Conservation (phyloP, 2,113 vertebrate species). For the Sceloporus undulatus region DNA sequence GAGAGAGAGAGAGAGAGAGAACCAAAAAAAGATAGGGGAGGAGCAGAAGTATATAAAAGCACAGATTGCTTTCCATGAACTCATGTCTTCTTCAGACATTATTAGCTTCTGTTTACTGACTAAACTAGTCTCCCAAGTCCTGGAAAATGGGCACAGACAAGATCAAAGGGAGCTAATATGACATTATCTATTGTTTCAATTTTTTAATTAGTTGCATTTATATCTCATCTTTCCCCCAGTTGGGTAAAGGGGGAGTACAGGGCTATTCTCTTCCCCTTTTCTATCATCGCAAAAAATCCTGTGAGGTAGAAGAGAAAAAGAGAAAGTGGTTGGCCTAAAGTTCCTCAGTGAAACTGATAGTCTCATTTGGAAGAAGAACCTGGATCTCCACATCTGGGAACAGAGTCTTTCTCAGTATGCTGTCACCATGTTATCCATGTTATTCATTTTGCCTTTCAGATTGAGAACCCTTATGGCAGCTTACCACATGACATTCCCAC, state of each 20-base stretch:
- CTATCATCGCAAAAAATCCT: neutral
- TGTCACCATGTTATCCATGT: no score
- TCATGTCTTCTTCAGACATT: neutral
- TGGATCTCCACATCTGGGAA: no score
- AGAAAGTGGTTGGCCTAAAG: no score
- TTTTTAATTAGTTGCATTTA: neutral
- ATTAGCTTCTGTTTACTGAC: neutral
- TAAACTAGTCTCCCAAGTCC: no score
- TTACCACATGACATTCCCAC: no score
- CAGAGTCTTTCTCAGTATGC: no score
- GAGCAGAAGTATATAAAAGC: neutral
- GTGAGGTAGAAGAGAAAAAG: no score
- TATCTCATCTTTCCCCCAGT: neutral
- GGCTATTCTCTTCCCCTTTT: neutral
- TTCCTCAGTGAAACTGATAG: no score
- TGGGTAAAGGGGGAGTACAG: neutral
- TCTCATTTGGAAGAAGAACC: no score
- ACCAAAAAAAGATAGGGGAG: neutral
- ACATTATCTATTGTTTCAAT: neutral
- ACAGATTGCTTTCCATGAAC: neutral
- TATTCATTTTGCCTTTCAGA: no score
- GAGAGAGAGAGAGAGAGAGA: neutral
- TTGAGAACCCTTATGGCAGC: no score
- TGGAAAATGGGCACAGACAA: no score
- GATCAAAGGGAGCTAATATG: neutral